Conservation (phyloP, 1,140 invertebrate genomes). For the roundworm (Caenorhabditis elegans) region WBcel235 BX284602.5:4908501-4909000, state of each 20-base stretch:
- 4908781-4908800: neutral
- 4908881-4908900: constrained; percentile 22
- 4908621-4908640: neutral
- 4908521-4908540: constrained; percentile 23
- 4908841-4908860: neutral
- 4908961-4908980: neutral
- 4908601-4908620: neutral
- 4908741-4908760: too few relatives aligned
- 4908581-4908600: neutral
- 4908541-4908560: neutral
- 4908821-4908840: neutral
- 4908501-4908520: constrained; percentile 2
- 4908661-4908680: neutral
- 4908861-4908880: constrained; percentile 30
- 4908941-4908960: neutral
- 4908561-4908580: neutral
- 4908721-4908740: neutral
- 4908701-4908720: neutral
- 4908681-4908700: neutral
- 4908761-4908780: too few relatives aligned
- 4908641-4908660: neutral
- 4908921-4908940: constrained; percentile 41
- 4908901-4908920: constrained; percentile 35
- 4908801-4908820: neutral
- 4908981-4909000: neutral